Evolutionary conservation across 2,888 invertebrate genomes (phyloP).

Genomic region (Biston betularia): DNA sequence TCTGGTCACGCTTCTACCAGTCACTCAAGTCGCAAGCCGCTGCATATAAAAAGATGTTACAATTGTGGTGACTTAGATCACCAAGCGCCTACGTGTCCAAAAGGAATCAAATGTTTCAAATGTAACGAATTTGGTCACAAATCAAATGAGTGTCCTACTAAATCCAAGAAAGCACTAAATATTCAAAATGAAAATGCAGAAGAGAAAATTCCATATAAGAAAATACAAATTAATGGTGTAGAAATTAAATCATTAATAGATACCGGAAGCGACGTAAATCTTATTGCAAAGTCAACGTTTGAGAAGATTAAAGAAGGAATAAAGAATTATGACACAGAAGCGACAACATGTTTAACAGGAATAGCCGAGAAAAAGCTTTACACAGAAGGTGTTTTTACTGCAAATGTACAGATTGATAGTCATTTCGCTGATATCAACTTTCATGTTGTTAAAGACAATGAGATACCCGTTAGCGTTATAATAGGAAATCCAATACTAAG

Average conservation of each 20-base stretch:
- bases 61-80: too few relatives aligned
- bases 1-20: background rate
- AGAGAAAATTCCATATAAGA: background rate
- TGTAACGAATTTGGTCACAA: too few relatives aligned
- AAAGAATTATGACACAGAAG: background rate
- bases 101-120: too few relatives aligned
- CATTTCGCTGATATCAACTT: background rate
- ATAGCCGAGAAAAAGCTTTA: background rate
- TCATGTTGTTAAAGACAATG: background rate
- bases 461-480: background rate
- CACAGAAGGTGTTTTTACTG: background rate
- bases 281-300: background rate
- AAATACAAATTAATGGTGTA: background rate
- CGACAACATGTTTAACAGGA: background rate
- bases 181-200: too few relatives aligned
- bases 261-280: background rate
- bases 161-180: too few relatives aligned
- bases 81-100: too few relatives aligned
- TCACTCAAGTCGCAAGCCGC: background rate
- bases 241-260: background rate
- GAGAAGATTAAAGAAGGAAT: background rate
- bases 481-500: background rate
- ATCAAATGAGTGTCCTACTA: too few relatives aligned
- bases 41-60: too few relatives aligned
- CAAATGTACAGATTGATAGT: background rate